Evolutionary conservation across 2,797 vertebrate species (phyloP).

Genomic region (Crocodylus rhombifer): DNA sequence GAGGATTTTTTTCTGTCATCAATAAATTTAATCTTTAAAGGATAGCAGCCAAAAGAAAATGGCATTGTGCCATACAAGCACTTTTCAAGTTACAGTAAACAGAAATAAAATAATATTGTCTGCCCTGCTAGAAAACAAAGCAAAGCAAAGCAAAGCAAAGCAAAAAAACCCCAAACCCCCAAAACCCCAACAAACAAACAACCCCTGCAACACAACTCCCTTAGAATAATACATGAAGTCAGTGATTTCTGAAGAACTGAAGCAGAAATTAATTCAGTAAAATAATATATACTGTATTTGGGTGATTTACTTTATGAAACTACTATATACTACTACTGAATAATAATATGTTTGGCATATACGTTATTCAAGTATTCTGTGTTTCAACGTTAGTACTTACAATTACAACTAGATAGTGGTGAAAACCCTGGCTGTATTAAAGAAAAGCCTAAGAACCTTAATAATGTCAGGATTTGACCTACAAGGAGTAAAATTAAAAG

Average conservation of each 20-base stretch:
- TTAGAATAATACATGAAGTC: not conserved
- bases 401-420: not conserved
- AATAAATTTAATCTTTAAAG: not conserved
- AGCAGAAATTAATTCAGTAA: slow-evolving; percentile 3
- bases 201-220: not conserved
- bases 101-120: not conserved
- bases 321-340: not conserved
- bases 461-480: not conserved
- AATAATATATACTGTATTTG: not conserved
- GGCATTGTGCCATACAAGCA: not conserved
- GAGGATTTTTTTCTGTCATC: not conserved
- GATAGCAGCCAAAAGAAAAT: not conserved
- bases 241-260: not conserved
- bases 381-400: not conserved
- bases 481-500: not conserved
- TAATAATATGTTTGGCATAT: not conserved
- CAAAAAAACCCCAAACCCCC: not conserved
- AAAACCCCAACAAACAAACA: no score
- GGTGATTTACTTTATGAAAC: not conserved
- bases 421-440: not conserved
- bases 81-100: not conserved
- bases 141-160: not conserved
- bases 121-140: not conserved
- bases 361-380: not conserved
- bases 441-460: not conserved